Percentiles rank a stretch among this genome's conserved stretches.
Evolutionary conservation across 2,113 vertebrate species (phyloP).

Genomic region (Actinemys pallida): DNA sequence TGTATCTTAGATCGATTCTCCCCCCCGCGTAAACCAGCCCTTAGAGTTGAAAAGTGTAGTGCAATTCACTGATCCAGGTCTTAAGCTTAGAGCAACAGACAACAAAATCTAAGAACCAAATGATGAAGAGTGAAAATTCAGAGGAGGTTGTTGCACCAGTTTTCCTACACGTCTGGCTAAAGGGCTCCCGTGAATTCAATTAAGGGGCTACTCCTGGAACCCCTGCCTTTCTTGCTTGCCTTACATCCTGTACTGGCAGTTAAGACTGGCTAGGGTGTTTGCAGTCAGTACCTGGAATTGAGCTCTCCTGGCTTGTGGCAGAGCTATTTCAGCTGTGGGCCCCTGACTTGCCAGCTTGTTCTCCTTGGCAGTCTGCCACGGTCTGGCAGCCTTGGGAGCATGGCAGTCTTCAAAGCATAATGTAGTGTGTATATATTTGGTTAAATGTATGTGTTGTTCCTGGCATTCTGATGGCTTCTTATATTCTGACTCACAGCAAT

Average conservation of each 20-base stretch:
- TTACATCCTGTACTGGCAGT: neutral
- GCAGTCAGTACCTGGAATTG: neutral
- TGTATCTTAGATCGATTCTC: too few species aligned
- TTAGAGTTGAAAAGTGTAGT: neutral
- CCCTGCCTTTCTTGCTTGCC: neutral
- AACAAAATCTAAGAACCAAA: rapidly evolving
- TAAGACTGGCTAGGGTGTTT: neutral
- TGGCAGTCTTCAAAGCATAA: rapidly evolving
- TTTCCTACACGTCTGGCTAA: neutral
- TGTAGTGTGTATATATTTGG: rapidly evolving
- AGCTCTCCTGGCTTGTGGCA: neutral
- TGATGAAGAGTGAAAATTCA: neutral
- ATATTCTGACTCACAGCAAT: neutral
- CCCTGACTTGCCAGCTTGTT: neutral
- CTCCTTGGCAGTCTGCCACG: neutral
- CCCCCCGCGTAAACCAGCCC: too few species aligned
- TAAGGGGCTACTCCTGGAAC: neutral
- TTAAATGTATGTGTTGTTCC: neutral
- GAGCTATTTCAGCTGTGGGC: neutral
- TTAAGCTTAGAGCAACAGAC: neutral
- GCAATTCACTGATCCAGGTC: neutral
- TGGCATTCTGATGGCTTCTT: neutral
- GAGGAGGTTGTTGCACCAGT: neutral
- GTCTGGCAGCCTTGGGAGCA: neutral
- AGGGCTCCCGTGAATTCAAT: neutral